Conservation (phyloP, 2,888 invertebrate species). For the Tetragonula carbonaria region DNA sequence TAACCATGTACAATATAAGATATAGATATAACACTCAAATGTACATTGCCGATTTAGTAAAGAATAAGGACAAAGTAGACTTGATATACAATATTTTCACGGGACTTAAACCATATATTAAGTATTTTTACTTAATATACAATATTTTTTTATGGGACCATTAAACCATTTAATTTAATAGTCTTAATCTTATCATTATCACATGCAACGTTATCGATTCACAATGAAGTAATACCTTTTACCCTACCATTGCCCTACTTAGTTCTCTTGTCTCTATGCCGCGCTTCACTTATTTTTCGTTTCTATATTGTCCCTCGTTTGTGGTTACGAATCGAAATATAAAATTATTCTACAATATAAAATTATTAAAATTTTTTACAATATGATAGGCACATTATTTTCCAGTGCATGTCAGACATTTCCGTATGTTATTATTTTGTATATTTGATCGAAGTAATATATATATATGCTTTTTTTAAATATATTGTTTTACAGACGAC, state of each 20-base stretch:
- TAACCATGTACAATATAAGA: neutral
- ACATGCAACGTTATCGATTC: too few relatives aligned
- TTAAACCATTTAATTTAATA: too few relatives aligned
- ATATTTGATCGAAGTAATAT: neutral
- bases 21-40: neutral
- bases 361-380: neutral
- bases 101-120: too few relatives aligned
- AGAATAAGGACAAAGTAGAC: neutral
- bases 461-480: neutral
- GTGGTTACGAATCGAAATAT: neutral
- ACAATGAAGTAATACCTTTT: too few relatives aligned
- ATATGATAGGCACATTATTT: constrained; percentile 68
- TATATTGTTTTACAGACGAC: constrained; percentile 40
- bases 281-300: too few relatives aligned
- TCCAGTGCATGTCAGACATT: constrained; percentile 62
- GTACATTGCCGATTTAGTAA: neutral
- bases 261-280: too few relatives aligned
- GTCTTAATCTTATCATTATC: too few relatives aligned
- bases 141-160: too few relatives aligned
- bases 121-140: too few relatives aligned
- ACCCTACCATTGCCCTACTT: too few relatives aligned
- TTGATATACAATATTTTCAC: too few relatives aligned
- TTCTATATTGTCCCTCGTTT: neutral
- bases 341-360: neutral
- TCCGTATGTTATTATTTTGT: constrained; percentile 64